A percentile compares a stretch with the other conserved stretches of the same genome.
phyloP scores from a whole-genome alignment of 1,140 invertebrate species.

The Scaptodrosophila lebanonensis region DNA sequence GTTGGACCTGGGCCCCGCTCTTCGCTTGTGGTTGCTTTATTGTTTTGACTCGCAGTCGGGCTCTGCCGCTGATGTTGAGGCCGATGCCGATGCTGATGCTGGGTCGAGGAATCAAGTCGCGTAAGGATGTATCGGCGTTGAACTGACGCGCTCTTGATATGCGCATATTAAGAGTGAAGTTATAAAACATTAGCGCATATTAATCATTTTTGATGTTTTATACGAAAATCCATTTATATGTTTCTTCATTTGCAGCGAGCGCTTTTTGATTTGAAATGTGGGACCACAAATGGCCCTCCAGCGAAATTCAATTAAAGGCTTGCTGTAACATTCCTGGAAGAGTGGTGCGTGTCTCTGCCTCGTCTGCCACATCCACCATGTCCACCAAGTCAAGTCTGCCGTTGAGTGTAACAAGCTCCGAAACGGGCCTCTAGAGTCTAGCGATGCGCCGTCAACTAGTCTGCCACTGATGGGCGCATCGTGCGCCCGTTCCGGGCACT shows the following conservation, averaged over 20 bases:
- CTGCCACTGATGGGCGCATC: too few relatives aligned
- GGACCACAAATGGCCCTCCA: slow-evolving; percentile 18
- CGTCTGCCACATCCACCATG: too few relatives aligned
- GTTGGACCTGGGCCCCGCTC: slow-evolving; percentile 8
- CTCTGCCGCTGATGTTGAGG: too few relatives aligned
- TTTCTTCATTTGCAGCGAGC: too few relatives aligned
- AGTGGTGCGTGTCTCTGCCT: slow-evolving; percentile 8
- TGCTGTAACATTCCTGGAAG: slow-evolving; percentile 50
- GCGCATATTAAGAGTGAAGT: slow-evolving; percentile 66
- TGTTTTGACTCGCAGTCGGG: slow-evolving; percentile 47
- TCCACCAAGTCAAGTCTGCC: too few relatives aligned
- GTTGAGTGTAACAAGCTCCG: too few relatives aligned
- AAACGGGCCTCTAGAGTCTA: too few relatives aligned
- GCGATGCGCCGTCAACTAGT: slow-evolving; percentile 40
- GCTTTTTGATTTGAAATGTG: slow-evolving; percentile 24
- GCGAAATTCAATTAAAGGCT: slow-evolving; percentile 69
- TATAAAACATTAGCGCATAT: slow-evolving; percentile 75
- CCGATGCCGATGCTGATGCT: too few relatives aligned
- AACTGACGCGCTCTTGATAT: slow-evolving; percentile 16
- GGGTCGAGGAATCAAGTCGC: too few relatives aligned
- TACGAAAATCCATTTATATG: slow-evolving; percentile 63
- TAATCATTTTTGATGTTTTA: slow-evolving; percentile 61
- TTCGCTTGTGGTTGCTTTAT: slow-evolving; percentile 19
- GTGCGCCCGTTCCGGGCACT: too few relatives aligned
- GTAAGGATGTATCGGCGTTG: too few relatives aligned